Evolutionary conservation across 1,140 invertebrate species (phyloP), one percentile per base, ranked within the genome.

Genomic region (Mylabris phalerata): DNA sequence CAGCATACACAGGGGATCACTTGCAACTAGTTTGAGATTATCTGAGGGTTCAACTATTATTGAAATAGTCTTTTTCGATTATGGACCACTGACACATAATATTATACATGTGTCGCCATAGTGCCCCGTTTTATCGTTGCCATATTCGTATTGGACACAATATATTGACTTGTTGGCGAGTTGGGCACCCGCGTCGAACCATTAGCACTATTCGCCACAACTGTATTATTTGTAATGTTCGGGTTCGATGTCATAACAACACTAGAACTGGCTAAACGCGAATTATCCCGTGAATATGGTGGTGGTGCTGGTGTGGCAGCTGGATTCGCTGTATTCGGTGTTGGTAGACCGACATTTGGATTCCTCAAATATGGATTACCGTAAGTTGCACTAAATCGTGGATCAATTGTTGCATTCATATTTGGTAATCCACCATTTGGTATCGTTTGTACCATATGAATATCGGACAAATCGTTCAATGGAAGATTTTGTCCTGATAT

Each of bases 301-400:
- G 88, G 88, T 41, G 86, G 88, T 47, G 88, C 87, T 13, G 88
- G 87, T 38, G 87, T 89, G 2, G 86, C 84, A 40, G 84, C 84
- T 3, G 87, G 86, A 74, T 87, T 87, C 3, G 87, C 85, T 24
- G 86, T 84, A 66, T 86, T 84, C 5, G 69, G 72, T 55, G 74
- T 74, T 51, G 73, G 73, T 60, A 73, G 65, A 52, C 71, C 70
- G 55, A 76, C 75, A 50, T 67, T 77, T 55, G 79, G 75, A 45
- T 78, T 83, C 70, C 90, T 79, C 57, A 93, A 77, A 73, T 92
- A 92, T 1, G 90, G 90, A 76, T 93, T 93, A 48, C 90, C 91
- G 70, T 93, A 95, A 4, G 88, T 87, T 24, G 91, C 92, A 19
- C 88, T 90, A 69, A 90, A 94, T 56, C 89, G 78, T 7, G 91